Percentiles rank a stretch among this genome's conserved stretches.
Evolutionary conservation across 2,113 vertebrate genomes (phyloP).

Genomic region (Oryctolagus cuniculus): mOryCun1.1 NC_091435.1:135432001-135432500

Average conservation of each 20-base stretch:
- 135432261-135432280: background rate
- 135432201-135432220: background rate
- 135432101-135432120: too few species aligned
- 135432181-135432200: background rate
- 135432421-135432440: background rate
- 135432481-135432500: background rate
- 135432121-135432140: too few species aligned
- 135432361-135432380: background rate
- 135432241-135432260: background rate
- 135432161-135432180: background rate
- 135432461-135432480: background rate
- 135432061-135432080: too few species aligned
- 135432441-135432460: background rate
- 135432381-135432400: background rate
- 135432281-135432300: background rate
- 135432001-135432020: too few species aligned
- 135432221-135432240: background rate
- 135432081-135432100: too few species aligned
- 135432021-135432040: too few species aligned
- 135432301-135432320: accelerated
- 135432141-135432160: too few species aligned
- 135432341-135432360: background rate
- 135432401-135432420: background rate
- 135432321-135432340: background rate
- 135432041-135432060: too few species aligned